Percentiles rank a stretch among this genome's conserved stretches.
Evolutionary conservation across 2,888 invertebrate species (phyloP).

Genomic region (Tetheella fluctuosa): DNA sequence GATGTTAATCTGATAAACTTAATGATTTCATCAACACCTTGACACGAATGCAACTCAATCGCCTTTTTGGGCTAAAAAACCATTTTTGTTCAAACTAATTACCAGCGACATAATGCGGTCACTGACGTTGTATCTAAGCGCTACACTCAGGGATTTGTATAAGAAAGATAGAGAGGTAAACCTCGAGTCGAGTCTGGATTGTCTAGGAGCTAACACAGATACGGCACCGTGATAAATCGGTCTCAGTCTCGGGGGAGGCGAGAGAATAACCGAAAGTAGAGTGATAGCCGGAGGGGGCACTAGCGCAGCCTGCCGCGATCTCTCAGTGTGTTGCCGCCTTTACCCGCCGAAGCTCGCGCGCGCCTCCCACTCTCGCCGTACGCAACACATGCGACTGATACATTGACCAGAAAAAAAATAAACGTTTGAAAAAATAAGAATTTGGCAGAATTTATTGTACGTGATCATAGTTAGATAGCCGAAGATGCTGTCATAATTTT

Average conservation of each 20-base stretch:
- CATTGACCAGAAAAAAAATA: conserved; percentile 38
- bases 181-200: conserved; percentile 50
- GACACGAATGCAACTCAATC: conserved; percentile 40
- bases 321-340: conserved; percentile 73
- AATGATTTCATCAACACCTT: conserved; percentile 35
- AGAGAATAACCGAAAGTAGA: conserved; percentile 76
- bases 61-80: conserved; percentile 43
- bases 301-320: conserved; percentile 54
- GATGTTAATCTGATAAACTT: conserved; percentile 41
- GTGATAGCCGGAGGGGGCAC: conserved; percentile 74
- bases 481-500: conserved; percentile 49
- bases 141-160: conserved; percentile 40
- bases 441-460: conserved; percentile 37
- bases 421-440: conserved; percentile 29
- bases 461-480: conserved; percentile 34
- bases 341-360: conserved; percentile 66
- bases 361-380: conserved; percentile 36
- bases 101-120: conserved; percentile 57
- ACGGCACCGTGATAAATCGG: conserved; percentile 73
- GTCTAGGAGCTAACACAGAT: conserved; percentile 57
- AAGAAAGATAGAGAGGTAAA: conserved; percentile 48
- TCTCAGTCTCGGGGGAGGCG: conserved; percentile 69
- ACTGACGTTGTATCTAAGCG: conserved; percentile 42
- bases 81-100: conserved; percentile 48
- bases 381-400: conserved; percentile 39